phyloP scores from a whole-genome alignment of 2,888 invertebrate genomes.

The Ethmia dodecea region DNA sequence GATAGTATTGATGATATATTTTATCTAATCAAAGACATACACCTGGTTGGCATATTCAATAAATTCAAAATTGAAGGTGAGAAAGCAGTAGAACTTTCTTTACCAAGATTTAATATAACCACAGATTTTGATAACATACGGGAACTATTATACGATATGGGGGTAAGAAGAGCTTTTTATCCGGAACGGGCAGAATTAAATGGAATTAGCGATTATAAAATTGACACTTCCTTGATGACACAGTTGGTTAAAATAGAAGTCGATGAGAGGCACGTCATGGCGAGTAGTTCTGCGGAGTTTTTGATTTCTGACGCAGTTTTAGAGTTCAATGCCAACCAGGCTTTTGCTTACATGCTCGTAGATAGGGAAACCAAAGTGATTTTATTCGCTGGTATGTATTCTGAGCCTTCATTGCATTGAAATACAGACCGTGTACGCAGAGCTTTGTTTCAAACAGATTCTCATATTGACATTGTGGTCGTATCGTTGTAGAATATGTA shows the following conservation, averaged over 20 bases:
- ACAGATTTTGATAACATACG: slow-evolving; percentile 40
- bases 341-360: slow-evolving; percentile 48
- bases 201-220: slow-evolving; percentile 39
- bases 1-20: slow-evolving; percentile 37
- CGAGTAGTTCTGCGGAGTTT: not conserved
- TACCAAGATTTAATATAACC: slow-evolving; percentile 45
- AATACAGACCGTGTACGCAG: too few species aligned
- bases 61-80: slow-evolving; percentile 25
- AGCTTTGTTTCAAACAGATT: too few species aligned
- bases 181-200: slow-evolving; percentile 38
- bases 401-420: too few species aligned
- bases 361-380: slow-evolving; percentile 48
- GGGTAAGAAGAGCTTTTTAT: slow-evolving; percentile 46
- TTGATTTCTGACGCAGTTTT: too few species aligned
- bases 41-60: slow-evolving; percentile 40
- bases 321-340: slow-evolving; percentile 39
- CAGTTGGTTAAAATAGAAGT: slow-evolving; percentile 45
- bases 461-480: too few species aligned
- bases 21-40: slow-evolving; percentile 34
- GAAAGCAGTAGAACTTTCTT: slow-evolving; percentile 35
- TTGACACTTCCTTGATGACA: slow-evolving; percentile 44
- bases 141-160: slow-evolving; percentile 53
- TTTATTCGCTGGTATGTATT: slow-evolving; percentile 50
- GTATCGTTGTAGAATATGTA: too few species aligned
- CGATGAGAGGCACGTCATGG: slow-evolving; percentile 12